Conservation (phyloP, 2,113 vertebrate genomes). For the Pteronura brasiliensis region DNA sequence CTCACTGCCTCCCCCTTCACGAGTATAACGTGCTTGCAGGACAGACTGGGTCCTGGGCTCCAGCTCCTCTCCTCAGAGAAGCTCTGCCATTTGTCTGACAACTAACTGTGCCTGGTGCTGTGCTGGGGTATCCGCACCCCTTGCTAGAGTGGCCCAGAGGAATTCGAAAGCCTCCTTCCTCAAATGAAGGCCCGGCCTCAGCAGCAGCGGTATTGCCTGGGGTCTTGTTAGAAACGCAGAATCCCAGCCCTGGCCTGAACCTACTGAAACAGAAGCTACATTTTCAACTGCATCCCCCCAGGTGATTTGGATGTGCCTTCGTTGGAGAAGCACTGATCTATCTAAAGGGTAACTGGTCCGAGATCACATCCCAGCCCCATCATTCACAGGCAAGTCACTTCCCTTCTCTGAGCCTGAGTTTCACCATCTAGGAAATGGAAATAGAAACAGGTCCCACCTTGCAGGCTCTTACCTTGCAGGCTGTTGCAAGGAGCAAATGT, state of each 20-base stretch:
- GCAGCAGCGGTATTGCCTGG: not conserved
- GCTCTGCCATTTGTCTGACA: not conserved
- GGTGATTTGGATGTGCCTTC: no score
- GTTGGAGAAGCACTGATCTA: not conserved
- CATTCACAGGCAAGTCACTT: not conserved
- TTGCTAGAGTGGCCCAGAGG: not conserved
- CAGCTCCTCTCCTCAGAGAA: not conserved
- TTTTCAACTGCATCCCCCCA: not conserved
- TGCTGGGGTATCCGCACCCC: not conserved
- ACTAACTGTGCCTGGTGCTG: not conserved
- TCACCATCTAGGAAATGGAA: not conserved
- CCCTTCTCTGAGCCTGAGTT: not conserved
- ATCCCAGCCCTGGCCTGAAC: not conserved
- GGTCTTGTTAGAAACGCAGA: not conserved
- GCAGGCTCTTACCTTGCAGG: not conserved
- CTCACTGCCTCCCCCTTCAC: not conserved
- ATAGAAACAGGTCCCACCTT: not conserved
- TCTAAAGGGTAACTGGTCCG: not conserved
- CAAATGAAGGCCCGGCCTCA: no score
- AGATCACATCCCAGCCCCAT: not conserved
- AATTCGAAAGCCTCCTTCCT: not conserved
- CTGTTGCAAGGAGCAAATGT: not conserved
- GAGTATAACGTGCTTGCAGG: not conserved
- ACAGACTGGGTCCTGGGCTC: not conserved
- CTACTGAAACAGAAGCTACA: not conserved